Evolutionary conservation across 92 coral and sea anemone species (phyloP).

Genomic region (Parazoanthus atlanticus): DNA sequence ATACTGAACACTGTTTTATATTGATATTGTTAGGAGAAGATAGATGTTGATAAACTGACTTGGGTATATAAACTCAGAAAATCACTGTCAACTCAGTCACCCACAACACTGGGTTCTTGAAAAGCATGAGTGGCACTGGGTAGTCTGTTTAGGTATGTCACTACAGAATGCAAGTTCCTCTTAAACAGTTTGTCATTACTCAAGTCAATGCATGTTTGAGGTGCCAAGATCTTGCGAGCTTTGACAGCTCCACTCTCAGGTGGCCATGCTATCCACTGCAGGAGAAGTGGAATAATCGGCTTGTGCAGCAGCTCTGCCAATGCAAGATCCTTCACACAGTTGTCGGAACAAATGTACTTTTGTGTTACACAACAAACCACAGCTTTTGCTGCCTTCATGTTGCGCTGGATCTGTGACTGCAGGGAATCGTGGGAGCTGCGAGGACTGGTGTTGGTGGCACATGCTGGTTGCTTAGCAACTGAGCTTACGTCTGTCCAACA

Average conservation of each 20-base stretch:
- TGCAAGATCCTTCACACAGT: constrained; percentile 84
- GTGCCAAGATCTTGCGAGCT: constrained; percentile 79
- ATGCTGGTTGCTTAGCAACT: constrained; percentile 64
- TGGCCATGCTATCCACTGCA: constrained; percentile 95
- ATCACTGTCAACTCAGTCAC: background rate
- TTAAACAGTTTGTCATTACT: constrained; percentile 82
- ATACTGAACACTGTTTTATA: too few species aligned
- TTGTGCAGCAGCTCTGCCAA: constrained; percentile 81
- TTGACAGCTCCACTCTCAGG: constrained; percentile 79
- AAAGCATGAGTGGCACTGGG: constrained; percentile 24
- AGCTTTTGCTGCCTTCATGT: constrained; percentile 75
- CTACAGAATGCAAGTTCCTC: constrained; percentile 66
- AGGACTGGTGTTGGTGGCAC: constrained; percentile 16
- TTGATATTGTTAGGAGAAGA: too few species aligned
- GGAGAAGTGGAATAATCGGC: constrained; percentile 83
- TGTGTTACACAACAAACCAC: constrained; percentile 90
- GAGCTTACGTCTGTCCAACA: constrained; percentile 77
- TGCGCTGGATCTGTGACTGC: constrained; percentile 76
- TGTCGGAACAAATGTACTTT: constrained; percentile 89
- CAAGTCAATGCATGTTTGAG: constrained; percentile 78
- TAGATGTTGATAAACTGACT: too few species aligned
- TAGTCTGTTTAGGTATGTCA: constrained; percentile 58
- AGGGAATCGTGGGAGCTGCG: constrained; percentile 52
- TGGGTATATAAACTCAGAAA: too few species aligned
- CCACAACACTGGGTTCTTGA: background rate